Percentiles rank a stretch among this genome's conserved stretches.
Conservation (phyloP, 2,797 vertebrate species). For the Gorsachius magnificus region DNA sequence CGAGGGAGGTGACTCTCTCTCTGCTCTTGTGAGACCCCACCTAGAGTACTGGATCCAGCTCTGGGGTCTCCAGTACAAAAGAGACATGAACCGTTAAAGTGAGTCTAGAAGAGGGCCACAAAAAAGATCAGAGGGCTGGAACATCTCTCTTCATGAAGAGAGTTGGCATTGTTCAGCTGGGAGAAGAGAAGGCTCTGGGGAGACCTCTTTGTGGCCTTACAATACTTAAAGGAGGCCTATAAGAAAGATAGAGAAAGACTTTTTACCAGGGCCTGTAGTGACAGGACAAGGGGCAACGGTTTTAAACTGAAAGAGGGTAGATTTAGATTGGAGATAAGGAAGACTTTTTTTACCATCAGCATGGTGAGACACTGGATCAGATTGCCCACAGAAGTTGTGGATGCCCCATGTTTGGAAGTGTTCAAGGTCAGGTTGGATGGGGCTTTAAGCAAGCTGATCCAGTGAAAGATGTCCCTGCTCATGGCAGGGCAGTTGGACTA, state of each 20-base stretch:
- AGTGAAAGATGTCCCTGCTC: neutral
- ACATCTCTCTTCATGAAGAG: neutral
- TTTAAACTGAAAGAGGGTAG: neutral
- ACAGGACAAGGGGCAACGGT: neutral
- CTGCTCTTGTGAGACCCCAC: neutral
- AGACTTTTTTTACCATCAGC: neutral
- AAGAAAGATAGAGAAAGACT: neutral
- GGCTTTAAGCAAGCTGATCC: neutral
- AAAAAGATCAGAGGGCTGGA: neutral
- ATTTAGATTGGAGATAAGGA: neutral
- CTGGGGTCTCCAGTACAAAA: neutral
- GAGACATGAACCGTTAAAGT: neutral
- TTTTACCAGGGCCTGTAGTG: neutral
- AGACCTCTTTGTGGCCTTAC: neutral
- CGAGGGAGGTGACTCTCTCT: rapidly evolving
- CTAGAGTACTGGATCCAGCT: neutral
- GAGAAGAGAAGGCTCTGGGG: neutral
- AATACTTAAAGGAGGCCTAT: neutral
- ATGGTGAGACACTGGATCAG: neutral
- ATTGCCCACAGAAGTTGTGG: neutral
- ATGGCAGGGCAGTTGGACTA: rapidly evolving
- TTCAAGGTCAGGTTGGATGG: neutral
- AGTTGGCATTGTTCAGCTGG: neutral
- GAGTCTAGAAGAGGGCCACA: neutral
- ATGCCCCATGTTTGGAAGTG: neutral